Conservation (phyloP, 2,888 invertebrate genomes). For the Apodemia duryi region DNA sequence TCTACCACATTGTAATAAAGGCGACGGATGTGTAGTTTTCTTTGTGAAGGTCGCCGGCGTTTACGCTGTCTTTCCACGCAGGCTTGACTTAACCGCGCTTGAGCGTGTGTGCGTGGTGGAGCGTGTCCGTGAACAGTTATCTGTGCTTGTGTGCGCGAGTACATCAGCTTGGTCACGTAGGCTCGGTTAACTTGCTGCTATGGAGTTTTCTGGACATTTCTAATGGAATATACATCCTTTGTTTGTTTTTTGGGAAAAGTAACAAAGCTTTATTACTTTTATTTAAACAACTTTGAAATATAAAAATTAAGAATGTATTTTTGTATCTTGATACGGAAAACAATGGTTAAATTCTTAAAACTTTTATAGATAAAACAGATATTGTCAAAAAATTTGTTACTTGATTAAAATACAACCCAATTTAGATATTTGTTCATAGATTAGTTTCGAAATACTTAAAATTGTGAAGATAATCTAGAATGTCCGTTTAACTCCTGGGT, state of each 20-base stretch:
- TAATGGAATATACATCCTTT: slow-evolving; percentile 37
- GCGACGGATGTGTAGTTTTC: slow-evolving; percentile 56
- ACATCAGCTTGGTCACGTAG: slow-evolving; percentile 74
- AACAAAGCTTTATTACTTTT: neutral
- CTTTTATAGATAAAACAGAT: too few species aligned
- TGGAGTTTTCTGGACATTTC: slow-evolving; percentile 53
- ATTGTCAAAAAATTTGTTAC: too few species aligned
- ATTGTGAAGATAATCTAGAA: neutral
- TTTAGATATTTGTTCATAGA: neutral
- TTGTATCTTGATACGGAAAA: neutral
- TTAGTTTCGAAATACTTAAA: neutral
- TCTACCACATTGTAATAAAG: slow-evolving; percentile 38
- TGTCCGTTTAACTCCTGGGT: slow-evolving; percentile 47
- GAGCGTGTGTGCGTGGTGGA: slow-evolving; percentile 48
- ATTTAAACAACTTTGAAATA: too few species aligned
- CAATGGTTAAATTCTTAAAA: neutral
- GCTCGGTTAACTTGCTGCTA: slow-evolving; percentile 52
- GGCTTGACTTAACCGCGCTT: slow-evolving; percentile 54
- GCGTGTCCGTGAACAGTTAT: slow-evolving; percentile 40
- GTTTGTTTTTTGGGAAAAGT: slow-evolving; percentile 33
- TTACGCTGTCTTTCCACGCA: slow-evolving; percentile 41
- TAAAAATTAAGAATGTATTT: neutral
- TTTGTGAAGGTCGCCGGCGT: slow-evolving; percentile 71
- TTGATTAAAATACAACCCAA: too few species aligned
- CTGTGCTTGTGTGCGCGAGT: slow-evolving; percentile 50